Percentiles rank a stretch among this genome's conserved stretches.
Conservation (phyloP, 1,140 invertebrate species). For the Coptotermes formosanus region DNA sequence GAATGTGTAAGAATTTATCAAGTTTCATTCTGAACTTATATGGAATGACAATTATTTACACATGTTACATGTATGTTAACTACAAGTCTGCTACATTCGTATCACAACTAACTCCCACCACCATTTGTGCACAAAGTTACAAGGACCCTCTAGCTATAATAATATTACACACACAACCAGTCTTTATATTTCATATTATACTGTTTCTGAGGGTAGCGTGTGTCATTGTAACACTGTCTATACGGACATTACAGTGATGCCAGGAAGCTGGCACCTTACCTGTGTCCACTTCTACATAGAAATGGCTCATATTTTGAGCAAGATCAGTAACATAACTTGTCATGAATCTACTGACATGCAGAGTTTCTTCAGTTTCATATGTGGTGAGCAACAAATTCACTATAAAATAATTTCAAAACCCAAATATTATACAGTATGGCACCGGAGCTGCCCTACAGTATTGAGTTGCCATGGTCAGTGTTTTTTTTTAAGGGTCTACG, state of each 20-base stretch:
- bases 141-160: neutral
- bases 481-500: too few species aligned
- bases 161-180: neutral
- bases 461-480: too few species aligned
- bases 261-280: neutral
- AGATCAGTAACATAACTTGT: neutral
- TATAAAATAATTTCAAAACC: neutral
- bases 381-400: neutral
- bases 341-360: neutral
- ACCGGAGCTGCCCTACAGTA: too few species aligned
- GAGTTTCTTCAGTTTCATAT: neutral
- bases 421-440: too few species aligned
- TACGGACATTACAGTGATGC: neutral
- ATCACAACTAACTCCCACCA: neutral
- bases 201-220: neutral
- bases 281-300: slow-evolving; percentile 1
- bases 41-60: neutral
- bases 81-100: neutral
- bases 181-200: neutral
- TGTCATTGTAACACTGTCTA: neutral
- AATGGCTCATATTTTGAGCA: neutral
- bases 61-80: neutral
- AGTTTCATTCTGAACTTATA: neutral
- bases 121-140: neutral
- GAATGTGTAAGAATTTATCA: neutral